Base-by-base conservation (phyloP, 2,113 vertebrate species). In the Centropristis striata region DNA sequence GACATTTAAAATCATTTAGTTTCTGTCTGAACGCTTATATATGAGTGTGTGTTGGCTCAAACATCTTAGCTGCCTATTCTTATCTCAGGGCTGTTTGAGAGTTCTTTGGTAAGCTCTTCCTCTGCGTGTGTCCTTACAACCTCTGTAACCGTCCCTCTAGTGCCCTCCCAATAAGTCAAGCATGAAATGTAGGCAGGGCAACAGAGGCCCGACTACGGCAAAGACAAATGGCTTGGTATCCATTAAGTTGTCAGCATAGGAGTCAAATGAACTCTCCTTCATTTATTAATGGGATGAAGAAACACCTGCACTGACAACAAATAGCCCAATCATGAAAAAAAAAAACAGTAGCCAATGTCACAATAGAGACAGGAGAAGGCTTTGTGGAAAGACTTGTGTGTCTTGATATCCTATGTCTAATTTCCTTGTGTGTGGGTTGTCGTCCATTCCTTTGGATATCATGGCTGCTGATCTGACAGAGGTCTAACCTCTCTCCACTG, bases 171-270 rank as follows among this genome's bases (percentile, higher is more conserved):
- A 85, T 90, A 90, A 90, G 71, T 88, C 84, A 84, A 81, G 77
- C 83, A 69, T 92, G 78, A 90, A 89, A 91, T 86, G 65, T 85
- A 78, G 86, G 73, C 63, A 81, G 82, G 81, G 81, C 83, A 86
- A 84, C 65, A 51, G 49, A 86, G 41, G 83, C 79, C 37, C 4
- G 44, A 68, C 63, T 49, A 65, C 61, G 83, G 64, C 57, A 57
- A 64, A 91, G 83, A 91, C 66, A 82, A 80, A 88, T 57, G 54
- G 63, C 66, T 75, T 60, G 64, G 78, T 69, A 82, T 83, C 73
- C 78, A 90, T 91, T 84, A 88, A 71, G 60, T 78, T 91, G 85
- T 91, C 89, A 89, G 61, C 75, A 71, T 21, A 64, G 20, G 41
- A 80, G 78, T 88, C 80, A 85, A 89, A 94, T 85, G 15, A 88